These are phyloP conservation scores for Coelopa pilipes DNA, from an alignment of 2,888 invertebrate genomes.

Conservation along the genomic window DNA sequence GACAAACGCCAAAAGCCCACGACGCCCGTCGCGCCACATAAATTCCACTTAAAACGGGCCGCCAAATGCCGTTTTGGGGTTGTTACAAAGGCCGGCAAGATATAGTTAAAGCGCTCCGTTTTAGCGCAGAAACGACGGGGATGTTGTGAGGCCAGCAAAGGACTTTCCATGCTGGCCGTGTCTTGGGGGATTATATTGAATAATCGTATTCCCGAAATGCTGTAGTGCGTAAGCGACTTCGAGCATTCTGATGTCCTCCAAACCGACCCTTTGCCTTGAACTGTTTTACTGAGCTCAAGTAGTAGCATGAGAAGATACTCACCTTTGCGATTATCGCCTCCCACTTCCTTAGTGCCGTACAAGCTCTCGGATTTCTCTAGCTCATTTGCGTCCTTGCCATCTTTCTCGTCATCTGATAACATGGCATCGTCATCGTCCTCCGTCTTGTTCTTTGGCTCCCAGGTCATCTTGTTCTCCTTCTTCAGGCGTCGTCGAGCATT, in stretches of 20 bases:
- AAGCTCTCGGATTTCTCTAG: slow-evolving; percentile 65
- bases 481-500: slow-evolving; percentile 92
- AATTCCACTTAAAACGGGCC: slow-evolving; percentile 55
- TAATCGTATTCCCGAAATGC: slow-evolving; percentile 1
- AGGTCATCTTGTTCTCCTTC: slow-evolving; percentile 98
- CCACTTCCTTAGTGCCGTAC: slow-evolving; percentile 11
- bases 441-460: slow-evolving; percentile 93
- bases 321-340: slow-evolving; percentile 20
- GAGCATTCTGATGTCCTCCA: no score
- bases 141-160: background rate
- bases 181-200: background rate
- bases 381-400: slow-evolving; percentile 72
- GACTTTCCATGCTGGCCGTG: background rate
- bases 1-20: slow-evolving; percentile 49
- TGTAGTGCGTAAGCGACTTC: background rate
- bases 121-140: background rate
- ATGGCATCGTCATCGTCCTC: slow-evolving; percentile 88
- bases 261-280: no score
- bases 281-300: no score
- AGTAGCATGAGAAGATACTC: background rate
- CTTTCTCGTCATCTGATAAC: slow-evolving; percentile 88
- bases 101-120: background rate
- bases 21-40: slow-evolving; percentile 58
- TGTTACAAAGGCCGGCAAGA: background rate
- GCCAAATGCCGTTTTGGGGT: slow-evolving; percentile 28